Conservation (phyloP, 2,888 invertebrate species). For the Torymus auratus region DNA sequence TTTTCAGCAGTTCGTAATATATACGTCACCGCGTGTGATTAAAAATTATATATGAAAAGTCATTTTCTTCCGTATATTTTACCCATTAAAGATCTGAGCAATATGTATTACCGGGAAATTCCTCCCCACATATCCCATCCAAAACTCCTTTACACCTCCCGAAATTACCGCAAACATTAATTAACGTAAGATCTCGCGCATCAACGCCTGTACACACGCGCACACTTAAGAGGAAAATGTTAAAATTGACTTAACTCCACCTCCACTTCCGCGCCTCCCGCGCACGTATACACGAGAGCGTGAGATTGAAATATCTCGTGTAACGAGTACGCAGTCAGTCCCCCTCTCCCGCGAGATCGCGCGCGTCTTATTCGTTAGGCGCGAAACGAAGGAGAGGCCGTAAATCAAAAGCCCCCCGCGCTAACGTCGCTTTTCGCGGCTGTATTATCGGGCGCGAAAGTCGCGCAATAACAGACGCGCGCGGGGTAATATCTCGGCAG, state of each 20-base stretch:
- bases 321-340: slow-evolving; percentile 12
- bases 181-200: slow-evolving; percentile 24
- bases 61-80: no score
- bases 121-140: no score
- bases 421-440: slow-evolving; percentile 10
- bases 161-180: slow-evolving; percentile 9
- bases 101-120: no score
- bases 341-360: not conserved
- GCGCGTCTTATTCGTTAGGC: slow-evolving; percentile 19
- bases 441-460: slow-evolving; percentile 21
- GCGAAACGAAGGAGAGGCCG: not conserved
- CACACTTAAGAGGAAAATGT: slow-evolving; percentile 16
- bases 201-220: not conserved
- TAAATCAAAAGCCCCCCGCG: slow-evolving; percentile 30
- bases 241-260: slow-evolving; percentile 51
- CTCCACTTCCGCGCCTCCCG: not conserved
- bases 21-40: no score
- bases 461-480: slow-evolving; percentile 23
- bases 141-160: no score
- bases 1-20: no score
- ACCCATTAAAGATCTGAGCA: no score
- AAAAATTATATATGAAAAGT: no score
- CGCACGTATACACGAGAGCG: slow-evolving; percentile 7
- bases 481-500: no score
- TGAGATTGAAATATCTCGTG: slow-evolving; percentile 55